A percentile compares a stretch with the other conserved stretches of the same genome.
Evolutionary conservation across 2,797 vertebrate species (phyloP).

Genomic region (Tapera naevia): DNA sequence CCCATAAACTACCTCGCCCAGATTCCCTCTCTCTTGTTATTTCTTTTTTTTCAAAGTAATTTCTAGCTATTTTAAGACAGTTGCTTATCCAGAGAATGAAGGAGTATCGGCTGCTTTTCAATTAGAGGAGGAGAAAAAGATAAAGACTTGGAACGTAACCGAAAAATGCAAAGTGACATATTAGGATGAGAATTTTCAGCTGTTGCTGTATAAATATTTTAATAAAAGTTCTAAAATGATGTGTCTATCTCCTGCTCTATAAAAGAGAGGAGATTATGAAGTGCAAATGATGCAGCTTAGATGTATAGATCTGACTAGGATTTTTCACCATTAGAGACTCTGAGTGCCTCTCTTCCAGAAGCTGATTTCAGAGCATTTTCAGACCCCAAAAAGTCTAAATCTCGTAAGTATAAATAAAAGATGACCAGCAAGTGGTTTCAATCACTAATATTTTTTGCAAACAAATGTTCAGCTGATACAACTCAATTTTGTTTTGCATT

Average conservation of each 20-base stretch:
- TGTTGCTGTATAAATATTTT: slow-evolving; percentile 69
- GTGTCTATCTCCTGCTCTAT: slow-evolving; percentile 51
- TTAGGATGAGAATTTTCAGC: slow-evolving; percentile 69
- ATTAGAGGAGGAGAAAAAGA: slow-evolving; percentile 42
- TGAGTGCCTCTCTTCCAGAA: slow-evolving; percentile 32
- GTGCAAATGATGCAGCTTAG: slow-evolving; percentile 52
- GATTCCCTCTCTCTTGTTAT: neutral
- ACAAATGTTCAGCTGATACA: slow-evolving; percentile 78
- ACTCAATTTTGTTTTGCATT: slow-evolving; percentile 79
- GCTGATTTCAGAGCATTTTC: slow-evolving; percentile 9
- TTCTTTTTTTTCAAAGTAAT: slow-evolving; percentile 1
- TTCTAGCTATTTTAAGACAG: slow-evolving; percentile 6
- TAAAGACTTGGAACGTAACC: slow-evolving; percentile 54
- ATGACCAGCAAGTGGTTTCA: slow-evolving; percentile 72
- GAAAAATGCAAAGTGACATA: slow-evolving; percentile 54
- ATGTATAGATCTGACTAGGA: slow-evolving; percentile 34
- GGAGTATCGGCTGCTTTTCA: slow-evolving; percentile 3
- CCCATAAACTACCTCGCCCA: neutral
- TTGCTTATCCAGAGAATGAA: slow-evolving; percentile 45
- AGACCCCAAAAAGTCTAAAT: slow-evolving; percentile 65
- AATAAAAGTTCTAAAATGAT: slow-evolving; percentile 69
- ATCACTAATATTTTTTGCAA: slow-evolving; percentile 79
- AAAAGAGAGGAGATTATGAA: slow-evolving; percentile 38
- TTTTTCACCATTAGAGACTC: slow-evolving; percentile 55
- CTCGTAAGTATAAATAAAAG: slow-evolving; percentile 76